Percentiles rank a stretch among this genome's conserved stretches.
phyloP scores from a whole-genome alignment of 2,797 vertebrate genomes.

The Graptemys geographica region DNA sequence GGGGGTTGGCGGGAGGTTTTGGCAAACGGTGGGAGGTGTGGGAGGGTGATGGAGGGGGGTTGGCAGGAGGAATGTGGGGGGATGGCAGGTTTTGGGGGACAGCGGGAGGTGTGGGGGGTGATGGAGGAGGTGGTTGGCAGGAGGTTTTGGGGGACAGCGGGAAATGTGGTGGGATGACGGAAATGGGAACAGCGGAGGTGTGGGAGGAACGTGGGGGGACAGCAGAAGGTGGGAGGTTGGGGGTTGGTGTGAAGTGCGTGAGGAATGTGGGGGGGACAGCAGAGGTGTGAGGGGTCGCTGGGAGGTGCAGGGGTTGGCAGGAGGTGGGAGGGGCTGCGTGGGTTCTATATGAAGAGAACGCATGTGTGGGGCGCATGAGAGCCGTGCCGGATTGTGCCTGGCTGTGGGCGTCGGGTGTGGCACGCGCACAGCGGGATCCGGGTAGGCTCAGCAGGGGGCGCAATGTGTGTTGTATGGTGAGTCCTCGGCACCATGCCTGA shows the following conservation, averaged over 20 bases:
- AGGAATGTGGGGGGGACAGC: neutral
- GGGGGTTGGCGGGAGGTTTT: neutral
- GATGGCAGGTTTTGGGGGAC: neutral
- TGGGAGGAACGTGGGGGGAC: neutral
- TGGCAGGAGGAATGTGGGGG: neutral
- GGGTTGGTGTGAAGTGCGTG: too few species aligned
- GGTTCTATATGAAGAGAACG: neutral
- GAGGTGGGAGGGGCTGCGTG: neutral
- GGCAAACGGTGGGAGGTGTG: neutral
- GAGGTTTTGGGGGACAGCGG: neutral
- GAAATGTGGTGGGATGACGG: neutral
- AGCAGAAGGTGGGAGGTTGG: neutral
- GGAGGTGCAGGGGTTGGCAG: too few species aligned
- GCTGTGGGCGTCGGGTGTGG: neutral
- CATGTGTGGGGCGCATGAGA: neutral
- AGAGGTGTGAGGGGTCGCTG: too few species aligned
- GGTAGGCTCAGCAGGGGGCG: too few species aligned
- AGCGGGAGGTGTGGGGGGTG: too few species aligned
- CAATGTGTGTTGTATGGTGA: neutral
- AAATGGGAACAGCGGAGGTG: neutral
- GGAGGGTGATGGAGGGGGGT: neutral
- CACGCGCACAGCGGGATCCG: too few species aligned
- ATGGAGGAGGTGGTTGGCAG: too few species aligned
- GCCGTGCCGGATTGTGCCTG: neutral
- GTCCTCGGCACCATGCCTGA: neutral